These are phyloP conservation scores for Cervus canadensis DNA, from an alignment of 2,113 vertebrate genomes.

Conservation along the genomic window DNA sequence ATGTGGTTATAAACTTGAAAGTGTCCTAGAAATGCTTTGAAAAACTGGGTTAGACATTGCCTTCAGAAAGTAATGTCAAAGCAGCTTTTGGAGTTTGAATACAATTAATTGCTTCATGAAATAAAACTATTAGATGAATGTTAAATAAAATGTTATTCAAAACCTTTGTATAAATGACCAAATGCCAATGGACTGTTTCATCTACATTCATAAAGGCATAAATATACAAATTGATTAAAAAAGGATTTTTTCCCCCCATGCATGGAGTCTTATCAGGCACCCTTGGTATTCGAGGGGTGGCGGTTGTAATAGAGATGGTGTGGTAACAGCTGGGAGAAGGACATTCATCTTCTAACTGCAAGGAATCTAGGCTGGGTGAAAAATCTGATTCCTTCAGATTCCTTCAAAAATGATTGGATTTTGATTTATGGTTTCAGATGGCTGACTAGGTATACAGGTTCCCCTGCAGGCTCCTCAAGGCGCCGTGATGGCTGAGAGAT, in stretches of 20 bases:
- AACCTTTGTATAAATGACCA: not conserved
- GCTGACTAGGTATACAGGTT: not conserved
- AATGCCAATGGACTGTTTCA: not conserved
- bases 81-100: not conserved
- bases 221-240: not conserved
- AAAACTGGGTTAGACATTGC: not conserved
- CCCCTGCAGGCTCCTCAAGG: not conserved
- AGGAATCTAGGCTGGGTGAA: not conserved
- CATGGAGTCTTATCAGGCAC: not conserved
- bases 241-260: rapidly evolving
- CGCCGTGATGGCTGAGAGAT: not conserved
- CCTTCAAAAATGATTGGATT: not conserved
- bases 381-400: not conserved
- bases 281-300: not conserved
- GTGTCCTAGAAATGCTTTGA: not conserved
- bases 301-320: not conserved
- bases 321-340: not conserved
- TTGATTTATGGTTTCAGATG: not conserved
- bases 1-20: not conserved
- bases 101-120: not conserved
- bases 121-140: not conserved
- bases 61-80: not conserved
- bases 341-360: not conserved
- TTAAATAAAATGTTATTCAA: not conserved
- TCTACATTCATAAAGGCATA: not conserved